A percentile compares a stretch with the other conserved stretches of the same genome.
phyloP scores from a whole-genome alignment of 2,113 vertebrate species.

The Acanthisitta chloris region DNA sequence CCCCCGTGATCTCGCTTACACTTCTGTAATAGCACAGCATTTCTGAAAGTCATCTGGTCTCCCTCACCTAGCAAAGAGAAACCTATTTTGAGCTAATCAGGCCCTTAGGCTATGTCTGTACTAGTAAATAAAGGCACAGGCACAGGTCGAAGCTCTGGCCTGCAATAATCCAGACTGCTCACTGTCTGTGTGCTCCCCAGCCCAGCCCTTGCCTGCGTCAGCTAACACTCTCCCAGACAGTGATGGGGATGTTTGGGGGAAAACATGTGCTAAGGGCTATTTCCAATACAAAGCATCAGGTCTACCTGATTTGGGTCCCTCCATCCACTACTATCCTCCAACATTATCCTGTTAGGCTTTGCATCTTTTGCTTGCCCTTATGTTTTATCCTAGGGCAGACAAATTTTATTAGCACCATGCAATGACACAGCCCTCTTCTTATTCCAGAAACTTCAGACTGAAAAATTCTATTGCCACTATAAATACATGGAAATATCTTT shows the following conservation, averaged over 20 bases:
- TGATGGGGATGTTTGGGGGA: not conserved
- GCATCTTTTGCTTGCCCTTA: not conserved
- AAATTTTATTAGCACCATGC: not conserved
- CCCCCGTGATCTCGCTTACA: fast-evolving
- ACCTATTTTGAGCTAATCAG: not conserved
- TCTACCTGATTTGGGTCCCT: not conserved
- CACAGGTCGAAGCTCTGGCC: not conserved
- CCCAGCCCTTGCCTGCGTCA: not conserved
- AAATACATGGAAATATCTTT: not conserved
- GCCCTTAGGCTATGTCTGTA: conserved; percentile 7
- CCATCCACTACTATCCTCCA: not conserved
- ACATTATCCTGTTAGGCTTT: not conserved
- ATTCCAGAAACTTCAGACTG: not conserved
- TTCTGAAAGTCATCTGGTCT: conserved; percentile 13
- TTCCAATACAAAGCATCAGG: not conserved
- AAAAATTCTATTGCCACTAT: too few relatives aligned
- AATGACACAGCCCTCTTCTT: fast-evolving
- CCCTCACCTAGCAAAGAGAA: not conserved
- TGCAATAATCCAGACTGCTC: not conserved
- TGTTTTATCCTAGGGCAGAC: not conserved
- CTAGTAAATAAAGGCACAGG: not conserved
- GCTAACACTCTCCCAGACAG: not conserved
- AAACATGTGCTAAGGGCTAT: not conserved
- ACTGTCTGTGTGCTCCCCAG: not conserved
- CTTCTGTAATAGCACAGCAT: not conserved